A percentile compares a stretch with the other conserved stretches of the same genome.
Evolutionary conservation across 2,888 invertebrate genomes (phyloP).

Genomic region (Emmelina monodactyla): DNA sequence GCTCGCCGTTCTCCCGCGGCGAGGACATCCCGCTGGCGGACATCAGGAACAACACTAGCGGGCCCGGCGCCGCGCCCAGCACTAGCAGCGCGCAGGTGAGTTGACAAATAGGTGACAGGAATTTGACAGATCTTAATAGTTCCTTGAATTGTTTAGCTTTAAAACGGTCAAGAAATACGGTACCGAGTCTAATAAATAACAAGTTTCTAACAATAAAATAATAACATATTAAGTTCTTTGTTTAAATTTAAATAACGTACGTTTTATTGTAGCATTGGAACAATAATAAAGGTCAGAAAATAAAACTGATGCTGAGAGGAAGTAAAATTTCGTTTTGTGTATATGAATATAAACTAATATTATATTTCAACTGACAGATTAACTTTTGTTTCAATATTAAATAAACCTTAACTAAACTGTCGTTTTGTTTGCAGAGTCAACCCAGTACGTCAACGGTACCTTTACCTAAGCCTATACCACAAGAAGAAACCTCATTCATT

Average conservation of each 20-base stretch:
- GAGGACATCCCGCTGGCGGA: conserved; percentile 86
- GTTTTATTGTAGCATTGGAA: background rate
- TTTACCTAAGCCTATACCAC: conserved; percentile 37
- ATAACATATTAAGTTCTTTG: too few species aligned
- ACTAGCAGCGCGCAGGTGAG: background rate
- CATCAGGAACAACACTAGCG: conserved; percentile 68
- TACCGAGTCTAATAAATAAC: too few species aligned
- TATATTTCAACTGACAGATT: too few species aligned
- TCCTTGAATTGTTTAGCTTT: too few species aligned
- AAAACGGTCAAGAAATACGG: too few species aligned
- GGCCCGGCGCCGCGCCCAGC: conserved; percentile 33
- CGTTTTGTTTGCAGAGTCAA: conserved; percentile 33
- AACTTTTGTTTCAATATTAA: too few species aligned
- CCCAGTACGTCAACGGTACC: conserved; percentile 40
- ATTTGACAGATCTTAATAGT: background rate
- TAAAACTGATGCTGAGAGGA: background rate
- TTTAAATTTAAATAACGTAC: background rate
- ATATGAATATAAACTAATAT: too few species aligned
- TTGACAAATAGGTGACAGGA: background rate
- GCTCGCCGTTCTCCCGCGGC: conserved; percentile 79
- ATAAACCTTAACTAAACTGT: too few species aligned
- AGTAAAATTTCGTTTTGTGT: background rate
- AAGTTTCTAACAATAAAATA: too few species aligned
- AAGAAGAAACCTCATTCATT: conserved; percentile 84
- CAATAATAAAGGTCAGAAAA: background rate